Conservation (phyloP, 2,888 invertebrate genomes). For the Drosophila borealis region DNA sequence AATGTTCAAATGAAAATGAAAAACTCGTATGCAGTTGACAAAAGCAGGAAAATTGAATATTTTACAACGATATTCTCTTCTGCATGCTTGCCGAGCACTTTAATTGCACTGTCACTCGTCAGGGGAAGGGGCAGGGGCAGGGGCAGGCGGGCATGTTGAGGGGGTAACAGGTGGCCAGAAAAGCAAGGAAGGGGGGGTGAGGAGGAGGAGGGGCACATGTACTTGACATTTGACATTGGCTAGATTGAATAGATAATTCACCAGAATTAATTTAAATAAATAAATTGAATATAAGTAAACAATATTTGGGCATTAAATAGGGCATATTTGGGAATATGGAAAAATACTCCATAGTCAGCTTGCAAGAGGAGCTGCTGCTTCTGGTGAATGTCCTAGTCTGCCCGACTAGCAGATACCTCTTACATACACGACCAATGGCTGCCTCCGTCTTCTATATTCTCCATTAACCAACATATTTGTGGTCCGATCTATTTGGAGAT, state of each 20-base stretch:
- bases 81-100: conserved; percentile 18
- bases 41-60: background rate
- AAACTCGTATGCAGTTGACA: conserved; percentile 57
- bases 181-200: background rate
- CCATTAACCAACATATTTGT: too few relatives aligned
- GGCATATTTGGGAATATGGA: too few relatives aligned
- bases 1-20: conserved; percentile 26
- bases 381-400: background rate
- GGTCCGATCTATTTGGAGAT: too few relatives aligned
- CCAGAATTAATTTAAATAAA: too few relatives aligned
- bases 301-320: too few relatives aligned
- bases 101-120: conserved; percentile 45
- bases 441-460: too few relatives aligned
- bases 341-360: too few relatives aligned
- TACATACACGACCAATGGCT: too few relatives aligned
- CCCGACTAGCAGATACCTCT: conserved; percentile 1
- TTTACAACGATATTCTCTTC: background rate
- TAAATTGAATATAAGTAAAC: too few relatives aligned
- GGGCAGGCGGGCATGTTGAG: too few relatives aligned
- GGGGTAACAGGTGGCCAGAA: background rate
- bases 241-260: conserved; percentile 20
- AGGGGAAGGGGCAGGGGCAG: background rate
- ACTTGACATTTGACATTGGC: conserved; percentile 9
- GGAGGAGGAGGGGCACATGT: background rate
- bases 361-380: too few relatives aligned